A percentile compares a stretch with the other conserved stretches of the same genome.
Evolutionary conservation across 2,113 vertebrate genomes (phyloP).

Genomic region (Bufo gargarizans): DNA sequence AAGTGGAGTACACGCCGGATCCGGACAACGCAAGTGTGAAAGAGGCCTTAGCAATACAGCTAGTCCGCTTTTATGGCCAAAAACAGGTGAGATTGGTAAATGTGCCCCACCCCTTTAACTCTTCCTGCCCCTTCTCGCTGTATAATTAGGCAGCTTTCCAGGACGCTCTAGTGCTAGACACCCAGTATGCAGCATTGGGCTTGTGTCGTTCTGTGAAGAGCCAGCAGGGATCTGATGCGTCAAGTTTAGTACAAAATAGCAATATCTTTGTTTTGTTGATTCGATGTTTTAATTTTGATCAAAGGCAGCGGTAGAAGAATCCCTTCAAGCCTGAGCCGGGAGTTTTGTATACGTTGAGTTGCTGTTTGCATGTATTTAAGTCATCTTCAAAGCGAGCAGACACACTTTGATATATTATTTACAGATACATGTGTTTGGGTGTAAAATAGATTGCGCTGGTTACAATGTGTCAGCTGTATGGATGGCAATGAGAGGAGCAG

Average conservation of each 20-base stretch:
- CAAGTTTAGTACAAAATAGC: background rate
- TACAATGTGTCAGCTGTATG: slow-evolving; percentile 24
- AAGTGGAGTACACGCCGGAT: too few relatives aligned
- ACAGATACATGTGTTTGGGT: slow-evolving; percentile 19
- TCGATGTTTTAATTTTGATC: slow-evolving; percentile 18
- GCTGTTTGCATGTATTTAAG: slow-evolving; percentile 19
- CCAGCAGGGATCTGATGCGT: background rate
- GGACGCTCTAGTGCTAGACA: too few relatives aligned
- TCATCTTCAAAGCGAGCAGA: slow-evolving; percentile 13
- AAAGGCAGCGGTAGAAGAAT: background rate
- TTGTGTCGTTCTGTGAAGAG: background rate
- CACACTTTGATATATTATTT: slow-evolving; percentile 42
- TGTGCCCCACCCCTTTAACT: too few relatives aligned
- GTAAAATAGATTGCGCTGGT: background rate
- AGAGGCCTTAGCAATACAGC: too few relatives aligned
- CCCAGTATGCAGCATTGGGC: too few relatives aligned
- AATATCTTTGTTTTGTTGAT: background rate
- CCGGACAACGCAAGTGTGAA: too few relatives aligned
- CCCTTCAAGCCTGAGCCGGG: background rate
- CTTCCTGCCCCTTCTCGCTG: too few relatives aligned
- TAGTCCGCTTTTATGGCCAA: too few relatives aligned
- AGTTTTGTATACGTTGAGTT: slow-evolving; percentile 10
- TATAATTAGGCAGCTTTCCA: too few relatives aligned
- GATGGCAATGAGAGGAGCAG: background rate
- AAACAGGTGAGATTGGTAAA: too few relatives aligned